These are phyloP conservation scores for Tipula vernalis DNA, from an alignment of 2,888 invertebrate genomes.

Conservation along the genomic window DNA sequence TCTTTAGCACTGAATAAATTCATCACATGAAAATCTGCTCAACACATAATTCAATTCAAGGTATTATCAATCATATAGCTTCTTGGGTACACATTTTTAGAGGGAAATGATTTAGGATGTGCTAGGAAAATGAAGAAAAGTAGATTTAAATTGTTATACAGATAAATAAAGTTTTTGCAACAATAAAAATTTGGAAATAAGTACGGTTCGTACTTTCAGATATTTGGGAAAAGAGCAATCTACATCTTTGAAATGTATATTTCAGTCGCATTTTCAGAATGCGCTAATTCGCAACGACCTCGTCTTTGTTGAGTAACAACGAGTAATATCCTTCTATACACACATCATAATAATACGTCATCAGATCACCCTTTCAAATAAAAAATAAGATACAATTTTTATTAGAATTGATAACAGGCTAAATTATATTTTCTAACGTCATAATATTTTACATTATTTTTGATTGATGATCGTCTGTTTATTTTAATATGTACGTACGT, in stretches of 20 bases:
- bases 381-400: background rate
- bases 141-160: too few relatives aligned
- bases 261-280: too few relatives aligned
- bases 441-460: background rate
- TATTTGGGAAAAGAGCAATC: too few relatives aligned
- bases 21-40: background rate
- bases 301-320: too few relatives aligned
- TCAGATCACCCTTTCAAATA: background rate
- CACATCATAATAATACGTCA: background rate
- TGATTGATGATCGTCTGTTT: background rate
- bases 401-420: background rate
- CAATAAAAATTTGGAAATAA: too few relatives aligned
- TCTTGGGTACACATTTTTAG: background rate
- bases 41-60: background rate
- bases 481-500: background rate
- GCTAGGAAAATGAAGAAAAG: background rate
- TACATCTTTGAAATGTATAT: too few relatives aligned
- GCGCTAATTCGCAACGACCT: too few relatives aligned
- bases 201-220: too few relatives aligned
- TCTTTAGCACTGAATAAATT: background rate
- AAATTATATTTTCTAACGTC: background rate
- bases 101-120: background rate
- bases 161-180: too few relatives aligned
- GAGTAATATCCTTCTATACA: background rate
- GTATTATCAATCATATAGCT: background rate